Conservation (phyloP, 2,113 vertebrate species). For the Oriolus oriolus region DNA sequence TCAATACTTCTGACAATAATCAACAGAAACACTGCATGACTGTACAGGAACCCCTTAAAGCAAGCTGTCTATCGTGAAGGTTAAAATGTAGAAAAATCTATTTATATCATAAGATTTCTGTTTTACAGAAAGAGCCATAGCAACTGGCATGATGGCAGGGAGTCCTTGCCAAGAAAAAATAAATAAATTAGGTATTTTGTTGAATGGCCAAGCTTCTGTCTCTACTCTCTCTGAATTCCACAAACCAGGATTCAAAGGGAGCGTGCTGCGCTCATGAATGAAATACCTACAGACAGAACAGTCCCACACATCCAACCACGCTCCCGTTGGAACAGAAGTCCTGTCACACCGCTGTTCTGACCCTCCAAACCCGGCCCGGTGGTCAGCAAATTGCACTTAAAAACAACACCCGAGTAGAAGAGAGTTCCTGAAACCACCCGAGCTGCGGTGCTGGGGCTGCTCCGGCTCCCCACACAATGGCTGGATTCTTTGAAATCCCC, state of each 20-base stretch:
- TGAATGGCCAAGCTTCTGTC: slow-evolving; percentile 29
- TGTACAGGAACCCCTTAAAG: background rate
- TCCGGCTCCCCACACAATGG: background rate
- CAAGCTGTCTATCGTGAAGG: background rate
- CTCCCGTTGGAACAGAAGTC: background rate
- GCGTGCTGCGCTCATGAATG: background rate
- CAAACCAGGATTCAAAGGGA: background rate
- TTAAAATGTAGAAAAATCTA: background rate
- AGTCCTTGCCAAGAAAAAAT: background rate
- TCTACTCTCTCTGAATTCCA: background rate
- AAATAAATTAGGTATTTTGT: background rate
- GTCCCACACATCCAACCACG: background rate
- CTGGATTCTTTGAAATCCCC: slow-evolving; percentile 19
- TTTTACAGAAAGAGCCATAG: slow-evolving; percentile 30
- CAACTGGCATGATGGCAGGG: slow-evolving; percentile 30
- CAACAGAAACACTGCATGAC: background rate
- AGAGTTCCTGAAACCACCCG: slow-evolving; percentile 7
- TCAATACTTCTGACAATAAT: background rate
- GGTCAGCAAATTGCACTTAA: slow-evolving; percentile 22
- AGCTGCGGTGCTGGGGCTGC: background rate
- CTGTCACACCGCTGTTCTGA: background rate
- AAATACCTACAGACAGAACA: background rate
- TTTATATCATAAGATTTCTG: background rate
- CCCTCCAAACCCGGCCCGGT: background rate
- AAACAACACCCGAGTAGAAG: background rate